A percentile compares a stretch with the other conserved stretches of the same genome.
Evolutionary conservation across 2,113 vertebrate species (phyloP).

Genomic region (Gasterosteus nipponicus): DNA sequence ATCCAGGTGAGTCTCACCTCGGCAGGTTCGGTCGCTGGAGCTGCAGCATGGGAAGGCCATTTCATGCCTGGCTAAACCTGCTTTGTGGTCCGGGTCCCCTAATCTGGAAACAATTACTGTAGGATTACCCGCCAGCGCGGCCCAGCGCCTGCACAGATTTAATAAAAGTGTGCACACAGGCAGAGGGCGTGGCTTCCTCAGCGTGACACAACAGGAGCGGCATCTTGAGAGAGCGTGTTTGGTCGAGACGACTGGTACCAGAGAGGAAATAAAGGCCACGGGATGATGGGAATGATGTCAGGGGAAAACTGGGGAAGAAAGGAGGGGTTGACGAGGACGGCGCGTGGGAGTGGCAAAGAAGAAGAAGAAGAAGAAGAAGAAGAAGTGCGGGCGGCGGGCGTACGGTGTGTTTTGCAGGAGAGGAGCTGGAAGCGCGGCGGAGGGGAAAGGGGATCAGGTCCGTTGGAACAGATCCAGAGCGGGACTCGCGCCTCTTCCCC

Average conservation of each 20-base stretch:
- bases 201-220: constrained; percentile 77
- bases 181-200: constrained; percentile 83
- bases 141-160: constrained; percentile 82
- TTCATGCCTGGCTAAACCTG: constrained; percentile 84
- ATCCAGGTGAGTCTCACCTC: constrained; percentile 88
- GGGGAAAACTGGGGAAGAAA: constrained; percentile 43
- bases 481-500: constrained; percentile 44
- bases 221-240: constrained; percentile 76
- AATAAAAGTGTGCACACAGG: constrained; percentile 86
- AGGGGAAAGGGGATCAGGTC: constrained; percentile 46
- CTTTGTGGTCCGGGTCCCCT: constrained; percentile 81
- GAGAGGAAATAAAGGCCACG: constrained; percentile 71
- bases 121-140: constrained; percentile 79
- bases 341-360: constrained; percentile 47
- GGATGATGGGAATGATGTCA: constrained; percentile 66
- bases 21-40: constrained; percentile 66
- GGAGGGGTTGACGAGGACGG: constrained; percentile 45
- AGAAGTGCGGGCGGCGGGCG: not conserved
- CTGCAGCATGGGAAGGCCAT: constrained; percentile 81
- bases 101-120: constrained; percentile 86
- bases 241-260: constrained; percentile 75
- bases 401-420: constrained; percentile 42
- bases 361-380: no score
- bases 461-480: constrained; percentile 54
- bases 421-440: constrained; percentile 32